Evolutionary conservation across 2,888 invertebrate genomes (phyloP), one percentile per base, ranked within the genome.

Genomic region (Beris chalybata): DNA sequence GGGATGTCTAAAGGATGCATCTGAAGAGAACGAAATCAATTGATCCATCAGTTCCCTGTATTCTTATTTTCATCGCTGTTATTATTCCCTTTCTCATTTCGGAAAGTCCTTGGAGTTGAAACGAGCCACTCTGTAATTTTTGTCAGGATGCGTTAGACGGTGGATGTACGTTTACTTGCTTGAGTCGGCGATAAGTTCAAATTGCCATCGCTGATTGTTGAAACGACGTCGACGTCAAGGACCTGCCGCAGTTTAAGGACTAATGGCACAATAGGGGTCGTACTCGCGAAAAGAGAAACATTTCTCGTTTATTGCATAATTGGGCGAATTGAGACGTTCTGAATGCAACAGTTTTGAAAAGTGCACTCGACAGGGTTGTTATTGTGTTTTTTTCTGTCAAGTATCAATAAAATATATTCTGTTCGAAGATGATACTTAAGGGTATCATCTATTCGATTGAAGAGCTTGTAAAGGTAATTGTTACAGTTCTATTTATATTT

Each of bases 21-120:
- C 38, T 7, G 3, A 32, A 56, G 63, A 65, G 52, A 57, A 63
- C 67, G 44, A 67, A 69, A 69, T 65, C 69, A 69, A 69, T 69
- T 66, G 64, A 67, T 67, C 66, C 67, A 65, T 67, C 66, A 64
- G 64, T 65, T 63, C 63, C 7, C 52, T 22, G 7, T 50, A 7
- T 22, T 52, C 29, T 22, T 52, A 22, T 52, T 52, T 52, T 56
- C 54, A 12, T 32, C 32, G 11, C 22, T 44, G 56, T 15, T 45
- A 45, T 30, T 44, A 30, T 30, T 45, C 38, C 56, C 43, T 54
- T 44, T 43, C 22, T 22, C 3, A 47, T 22, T 43, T 58, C 38
- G 13, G 13, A 29, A 43, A 43, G 22, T 43, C 15, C 30, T 58
- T 29, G 54, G 13, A 45, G 52, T 32, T 47, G 54, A 9, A 57